These are phyloP conservation scores for Zhuqinia jingwanae DNA, from an alignment of 2,888 invertebrate species.

Conservation along the genomic window DNA sequence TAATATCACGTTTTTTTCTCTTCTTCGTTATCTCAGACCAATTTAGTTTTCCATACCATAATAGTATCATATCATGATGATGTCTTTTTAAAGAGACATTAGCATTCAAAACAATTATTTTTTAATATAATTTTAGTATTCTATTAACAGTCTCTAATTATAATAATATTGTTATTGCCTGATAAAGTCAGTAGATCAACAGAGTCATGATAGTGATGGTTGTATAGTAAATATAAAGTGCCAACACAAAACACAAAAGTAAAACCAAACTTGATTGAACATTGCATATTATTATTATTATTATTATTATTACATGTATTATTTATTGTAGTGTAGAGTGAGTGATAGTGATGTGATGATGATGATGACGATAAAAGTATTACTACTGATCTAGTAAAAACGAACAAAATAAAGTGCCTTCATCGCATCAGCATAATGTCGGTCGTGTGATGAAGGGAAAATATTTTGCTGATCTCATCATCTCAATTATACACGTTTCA, in stretches of 20 bases:
- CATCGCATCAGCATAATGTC: constrained; percentile 50
- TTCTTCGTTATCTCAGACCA: too few species aligned
- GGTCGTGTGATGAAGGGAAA: constrained; percentile 62
- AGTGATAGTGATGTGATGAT: too few species aligned
- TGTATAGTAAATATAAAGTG: too few species aligned
- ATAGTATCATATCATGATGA: neutral
- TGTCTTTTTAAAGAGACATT: neutral
- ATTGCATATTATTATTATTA: constrained; percentile 2
- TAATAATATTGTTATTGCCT: constrained; percentile 48
- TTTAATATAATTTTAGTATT: constrained; percentile 21
- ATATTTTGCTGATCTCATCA: constrained; percentile 74
- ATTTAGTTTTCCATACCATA: too few species aligned
- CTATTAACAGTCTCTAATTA: constrained; percentile 37
- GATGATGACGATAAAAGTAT: constrained; percentile 27
- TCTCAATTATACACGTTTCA: constrained; percentile 72
- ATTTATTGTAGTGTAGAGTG: neutral
- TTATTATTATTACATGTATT: neutral
- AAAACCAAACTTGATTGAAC: constrained; percentile 26
- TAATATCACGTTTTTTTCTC: too few species aligned
- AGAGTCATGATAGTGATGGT: constrained; percentile 33
- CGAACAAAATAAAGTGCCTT: constrained; percentile 6
- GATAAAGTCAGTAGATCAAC: constrained; percentile 61
- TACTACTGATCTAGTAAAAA: constrained; percentile 38
- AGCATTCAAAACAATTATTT: neutral
- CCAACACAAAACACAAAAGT: neutral